Evolutionary conservation across 2,113 vertebrate genomes (phyloP), one percentile per base, ranked within the genome.

Genomic region (Motacilla alba): DNA sequence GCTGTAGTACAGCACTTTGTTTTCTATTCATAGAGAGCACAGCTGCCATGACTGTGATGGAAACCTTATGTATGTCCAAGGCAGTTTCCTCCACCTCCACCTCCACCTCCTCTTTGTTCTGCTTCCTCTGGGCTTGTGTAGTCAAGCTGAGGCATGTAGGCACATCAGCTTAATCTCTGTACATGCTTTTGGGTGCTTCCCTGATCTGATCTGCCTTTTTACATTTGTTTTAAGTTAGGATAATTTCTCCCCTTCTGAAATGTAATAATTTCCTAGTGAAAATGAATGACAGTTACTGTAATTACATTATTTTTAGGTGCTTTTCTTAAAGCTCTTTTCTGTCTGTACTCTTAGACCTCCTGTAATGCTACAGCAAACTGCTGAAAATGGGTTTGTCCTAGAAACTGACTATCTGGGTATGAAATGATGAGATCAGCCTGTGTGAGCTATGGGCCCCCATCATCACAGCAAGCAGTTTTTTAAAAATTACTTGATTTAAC

Each of bases 211-310:
- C 68, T 91, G 79, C 87, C n/a, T 77, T 83, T 94, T 90, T 90
- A 77, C 24, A 27, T 96, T 94, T 95, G 74, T 77, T 86, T 74
- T 69, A 92, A 69, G 49, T 77, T 93, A 90, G 62, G 55, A 64
- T 79, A 58, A 74, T 77, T 91, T 93, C 76, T 84, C 37, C 50
- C 21, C 50, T 90, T 46, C 26, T 88, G 72, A 83, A 88, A 90
- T 80, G 47, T 24, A 92, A 50, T 87, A 27, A 85, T 96, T 90
- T 94, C 73, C 55, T 64, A 33, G 73, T 92, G 82, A 76, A 90
- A 94, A 84, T 90, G 88, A 95, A 66, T 94, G 78, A 62, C 80
- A 92, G 81, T 78, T 91, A 77, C 21, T 68, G 74, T 90, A 93
- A 95, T 84, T 60, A 56, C 66, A 74, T 66, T 94, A 53, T 79